Percentiles rank a stretch among this genome's conserved stretches.
Evolutionary conservation across 2,113 vertebrate genomes (phyloP).

Genomic region (Myiagra hebetior): DNA sequence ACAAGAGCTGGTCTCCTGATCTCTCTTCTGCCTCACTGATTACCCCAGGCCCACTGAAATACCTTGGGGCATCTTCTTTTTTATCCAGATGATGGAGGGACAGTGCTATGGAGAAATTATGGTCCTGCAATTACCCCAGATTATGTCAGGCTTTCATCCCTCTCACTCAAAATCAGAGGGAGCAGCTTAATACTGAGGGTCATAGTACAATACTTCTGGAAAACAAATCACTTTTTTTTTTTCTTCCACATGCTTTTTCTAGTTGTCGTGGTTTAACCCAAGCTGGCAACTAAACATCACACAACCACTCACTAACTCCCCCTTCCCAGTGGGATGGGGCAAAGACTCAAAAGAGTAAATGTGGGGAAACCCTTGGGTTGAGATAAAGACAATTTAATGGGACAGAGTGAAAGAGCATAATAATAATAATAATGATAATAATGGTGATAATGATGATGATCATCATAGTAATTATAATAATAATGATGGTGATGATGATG

Average conservation of each 20-base stretch:
- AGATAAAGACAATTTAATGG: neutral
- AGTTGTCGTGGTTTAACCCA: neutral
- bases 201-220: neutral
- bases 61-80: neutral
- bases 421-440: neutral
- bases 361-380: neutral
- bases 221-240: neutral
- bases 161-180: neutral
- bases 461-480: neutral
- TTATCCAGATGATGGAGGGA: neutral
- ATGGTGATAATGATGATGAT: neutral
- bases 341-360: neutral
- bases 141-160: neutral
- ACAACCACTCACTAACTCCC: neutral
- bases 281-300: neutral
- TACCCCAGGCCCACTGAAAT: neutral
- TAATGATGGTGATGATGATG: neutral
- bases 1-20: neutral
- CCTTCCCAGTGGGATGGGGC: neutral
- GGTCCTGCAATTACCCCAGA: neutral
- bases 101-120: neutral
- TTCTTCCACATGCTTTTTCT: neutral
- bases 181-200: neutral
- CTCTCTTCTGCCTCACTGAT: neutral
- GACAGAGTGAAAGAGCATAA: neutral